A percentile compares a stretch with the other conserved stretches of the same genome.
Evolutionary conservation across 2,888 invertebrate species (phyloP).

Genomic region (Cyrtodaria siliqua): DNA sequence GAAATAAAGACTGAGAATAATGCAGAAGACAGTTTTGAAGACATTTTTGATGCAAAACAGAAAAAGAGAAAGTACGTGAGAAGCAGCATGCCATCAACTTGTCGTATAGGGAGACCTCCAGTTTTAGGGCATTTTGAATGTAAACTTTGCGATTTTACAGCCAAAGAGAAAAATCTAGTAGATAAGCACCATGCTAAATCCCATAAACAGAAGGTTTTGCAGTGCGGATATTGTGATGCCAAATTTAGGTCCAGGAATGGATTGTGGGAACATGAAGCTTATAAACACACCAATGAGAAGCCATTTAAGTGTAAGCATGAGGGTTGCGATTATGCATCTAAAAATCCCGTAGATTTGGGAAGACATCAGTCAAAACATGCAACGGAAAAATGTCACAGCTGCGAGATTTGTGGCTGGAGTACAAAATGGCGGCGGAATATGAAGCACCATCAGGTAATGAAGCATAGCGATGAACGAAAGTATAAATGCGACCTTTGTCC

Average conservation of each 20-base stretch:
- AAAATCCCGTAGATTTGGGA: slow-evolving; percentile 59
- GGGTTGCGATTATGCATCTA: slow-evolving; percentile 65
- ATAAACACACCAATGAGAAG: slow-evolving; percentile 68
- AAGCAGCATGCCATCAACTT: not conserved
- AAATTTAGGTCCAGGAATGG: no score
- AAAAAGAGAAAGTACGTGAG: not conserved
- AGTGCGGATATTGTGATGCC: slow-evolving; percentile 53
- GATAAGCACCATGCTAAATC: slow-evolving; percentile 23
- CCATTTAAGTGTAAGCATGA: slow-evolving; percentile 68
- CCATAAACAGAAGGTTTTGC: slow-evolving; percentile 25
- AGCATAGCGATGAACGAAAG: slow-evolving; percentile 64
- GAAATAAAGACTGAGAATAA: not conserved
- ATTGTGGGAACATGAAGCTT: slow-evolving; percentile 69
- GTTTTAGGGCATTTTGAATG: slow-evolving; percentile 57
- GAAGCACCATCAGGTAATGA: slow-evolving; percentile 59
- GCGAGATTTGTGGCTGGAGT: slow-evolving; percentile 68
- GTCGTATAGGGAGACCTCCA: slow-evolving; percentile 48
- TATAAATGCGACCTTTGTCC: slow-evolving; percentile 68
- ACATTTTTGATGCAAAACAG: not conserved
- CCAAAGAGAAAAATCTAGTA: slow-evolving; percentile 46
- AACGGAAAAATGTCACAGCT: slow-evolving; percentile 65
- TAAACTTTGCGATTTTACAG: slow-evolving; percentile 52
- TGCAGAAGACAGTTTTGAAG: not conserved
- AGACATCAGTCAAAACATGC: slow-evolving; percentile 68
- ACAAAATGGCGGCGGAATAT: slow-evolving; percentile 74